phyloP scores from a whole-genome alignment of 2,113 vertebrate species.

The Mungos mungo region DNA sequence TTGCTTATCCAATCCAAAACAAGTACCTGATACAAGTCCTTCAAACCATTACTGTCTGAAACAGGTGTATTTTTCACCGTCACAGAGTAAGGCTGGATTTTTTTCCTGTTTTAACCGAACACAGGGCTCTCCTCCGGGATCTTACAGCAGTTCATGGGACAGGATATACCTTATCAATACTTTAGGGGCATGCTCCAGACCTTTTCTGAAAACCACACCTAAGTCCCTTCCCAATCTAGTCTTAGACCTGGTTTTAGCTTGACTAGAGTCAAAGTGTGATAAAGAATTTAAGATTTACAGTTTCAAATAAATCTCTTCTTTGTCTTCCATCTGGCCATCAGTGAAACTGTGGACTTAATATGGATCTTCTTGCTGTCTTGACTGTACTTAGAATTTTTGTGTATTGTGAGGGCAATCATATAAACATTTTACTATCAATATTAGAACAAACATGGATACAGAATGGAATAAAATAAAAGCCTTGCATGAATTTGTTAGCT shows the following conservation, averaged over 20 bases:
- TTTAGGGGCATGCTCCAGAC: neutral
- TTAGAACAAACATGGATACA: neutral
- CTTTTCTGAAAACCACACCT: neutral
- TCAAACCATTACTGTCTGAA: neutral
- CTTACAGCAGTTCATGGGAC: neutral
- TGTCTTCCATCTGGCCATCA: neutral
- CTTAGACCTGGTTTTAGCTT: neutral
- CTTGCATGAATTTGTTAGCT: neutral
- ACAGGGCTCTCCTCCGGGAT: neutral
- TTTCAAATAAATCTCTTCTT: neutral
- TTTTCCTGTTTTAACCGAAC: neutral
- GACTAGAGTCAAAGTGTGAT: neutral
- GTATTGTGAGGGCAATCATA: neutral
- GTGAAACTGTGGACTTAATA: neutral
- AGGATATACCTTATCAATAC: neutral
- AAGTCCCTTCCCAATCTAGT: neutral
- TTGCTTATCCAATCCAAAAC: neutral
- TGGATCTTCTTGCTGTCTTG: neutral
- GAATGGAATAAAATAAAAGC: constrained; percentile 8
- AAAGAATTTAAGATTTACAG: neutral
- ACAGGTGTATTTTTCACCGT: neutral
- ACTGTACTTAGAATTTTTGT: neutral
- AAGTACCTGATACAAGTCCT: neutral
- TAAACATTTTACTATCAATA: neutral
- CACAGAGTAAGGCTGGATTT: neutral